These are phyloP conservation scores for Schrankia costaestrigalis DNA, from an alignment of 2,888 invertebrate genomes.

Conservation along the genomic window DNA sequence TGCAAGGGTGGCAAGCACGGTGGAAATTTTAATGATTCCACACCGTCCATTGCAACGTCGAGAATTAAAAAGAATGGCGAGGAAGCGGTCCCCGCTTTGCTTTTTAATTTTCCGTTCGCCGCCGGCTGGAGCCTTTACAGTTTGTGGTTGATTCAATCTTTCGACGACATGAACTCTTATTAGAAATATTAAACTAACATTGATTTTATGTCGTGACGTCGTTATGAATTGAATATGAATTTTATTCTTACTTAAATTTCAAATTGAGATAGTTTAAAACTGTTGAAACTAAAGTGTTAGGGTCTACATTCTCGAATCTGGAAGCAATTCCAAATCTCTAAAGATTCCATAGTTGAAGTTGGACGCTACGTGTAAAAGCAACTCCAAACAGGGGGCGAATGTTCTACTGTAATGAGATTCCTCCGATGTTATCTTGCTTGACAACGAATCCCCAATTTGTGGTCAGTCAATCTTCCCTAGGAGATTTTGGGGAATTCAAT, in stretches of 20 bases:
- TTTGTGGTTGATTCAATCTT: conserved; percentile 56
- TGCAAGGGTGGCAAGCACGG: conserved; percentile 43
- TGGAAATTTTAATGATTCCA: conserved; percentile 71
- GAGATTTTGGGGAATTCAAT: conserved; percentile 71
- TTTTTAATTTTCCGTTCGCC: conserved; percentile 78
- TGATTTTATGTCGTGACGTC: conserved; percentile 6
- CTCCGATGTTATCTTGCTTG: conserved; percentile 72
- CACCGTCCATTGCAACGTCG: conserved; percentile 52
- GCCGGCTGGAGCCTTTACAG: conserved; percentile 49
- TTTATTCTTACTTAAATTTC: too few relatives aligned
- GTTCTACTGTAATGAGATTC: conserved; percentile 75
- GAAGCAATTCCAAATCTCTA: conserved; percentile 49
- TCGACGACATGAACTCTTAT: conserved; percentile 30
- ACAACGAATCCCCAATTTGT: conserved; percentile 77
- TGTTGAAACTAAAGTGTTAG: conserved; percentile 1
- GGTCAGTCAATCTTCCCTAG: conserved; percentile 72
- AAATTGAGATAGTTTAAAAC: background rate
- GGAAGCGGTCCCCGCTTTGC: conserved; percentile 62
- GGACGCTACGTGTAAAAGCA: conserved; percentile 56
- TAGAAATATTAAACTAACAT: conserved; percentile 25
- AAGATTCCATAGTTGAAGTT: conserved; percentile 58
- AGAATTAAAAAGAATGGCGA: conserved; percentile 74
- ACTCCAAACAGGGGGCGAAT: conserved; percentile 48
- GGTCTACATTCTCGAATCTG: conserved; percentile 27
- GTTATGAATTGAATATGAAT: background rate